Conservation (phyloP, 2,113 vertebrate species). For the Pycnonotus jocosus region DNA sequence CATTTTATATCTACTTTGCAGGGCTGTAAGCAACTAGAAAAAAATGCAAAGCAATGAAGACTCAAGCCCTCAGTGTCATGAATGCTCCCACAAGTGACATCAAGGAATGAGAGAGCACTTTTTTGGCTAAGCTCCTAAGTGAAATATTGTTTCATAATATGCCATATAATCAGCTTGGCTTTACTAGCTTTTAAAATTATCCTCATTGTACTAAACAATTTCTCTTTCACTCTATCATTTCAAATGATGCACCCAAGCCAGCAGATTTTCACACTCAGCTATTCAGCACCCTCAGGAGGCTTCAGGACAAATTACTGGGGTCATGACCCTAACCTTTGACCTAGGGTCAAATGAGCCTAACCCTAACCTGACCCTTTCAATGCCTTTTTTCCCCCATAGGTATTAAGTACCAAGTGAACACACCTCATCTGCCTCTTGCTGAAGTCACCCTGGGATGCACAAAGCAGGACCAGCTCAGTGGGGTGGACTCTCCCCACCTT, state of each 20-base stretch:
- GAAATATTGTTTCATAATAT: conserved; percentile 24
- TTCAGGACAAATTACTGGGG: background rate
- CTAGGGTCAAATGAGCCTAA: background rate
- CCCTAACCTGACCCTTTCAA: background rate
- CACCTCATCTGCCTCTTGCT: background rate
- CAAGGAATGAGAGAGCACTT: conserved; percentile 14
- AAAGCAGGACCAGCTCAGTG: background rate
- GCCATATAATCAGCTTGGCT: conserved; percentile 16
- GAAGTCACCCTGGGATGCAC: background rate
- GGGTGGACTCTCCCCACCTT: background rate
- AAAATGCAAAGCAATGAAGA: background rate
- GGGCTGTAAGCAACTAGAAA: background rate
- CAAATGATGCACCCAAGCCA: background rate
- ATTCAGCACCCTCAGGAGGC: background rate
- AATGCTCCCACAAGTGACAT: conserved; percentile 6
- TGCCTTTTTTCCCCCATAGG: background rate
- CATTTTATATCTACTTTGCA: background rate
- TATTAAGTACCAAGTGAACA: background rate
- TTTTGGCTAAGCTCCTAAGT: background rate
- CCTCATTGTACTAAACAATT: background rate
- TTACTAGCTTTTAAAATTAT: conserved; percentile 19
- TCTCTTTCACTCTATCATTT: background rate
- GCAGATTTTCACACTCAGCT: background rate
- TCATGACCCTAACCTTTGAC: background rate
- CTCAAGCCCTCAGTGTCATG: background rate